phyloP scores from a whole-genome alignment of 2,113 vertebrate genomes.

The Gymnogyps californianus region DNA sequence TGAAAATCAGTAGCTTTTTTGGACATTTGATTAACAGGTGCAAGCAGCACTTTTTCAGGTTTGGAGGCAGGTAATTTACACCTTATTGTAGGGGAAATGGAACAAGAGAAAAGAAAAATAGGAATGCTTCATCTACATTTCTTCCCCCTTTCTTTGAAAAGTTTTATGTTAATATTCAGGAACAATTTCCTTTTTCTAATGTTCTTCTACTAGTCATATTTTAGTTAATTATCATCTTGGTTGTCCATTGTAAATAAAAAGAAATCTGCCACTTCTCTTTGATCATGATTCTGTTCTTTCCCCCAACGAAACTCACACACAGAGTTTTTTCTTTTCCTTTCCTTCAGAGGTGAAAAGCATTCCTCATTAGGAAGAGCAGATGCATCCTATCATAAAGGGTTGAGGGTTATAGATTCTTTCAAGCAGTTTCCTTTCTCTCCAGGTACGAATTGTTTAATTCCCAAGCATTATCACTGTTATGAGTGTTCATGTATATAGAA shows the following conservation, averaged over 20 bases:
- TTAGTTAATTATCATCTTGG: background rate
- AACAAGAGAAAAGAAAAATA: background rate
- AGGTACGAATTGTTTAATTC: background rate
- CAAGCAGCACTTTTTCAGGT: background rate
- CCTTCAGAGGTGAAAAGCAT: background rate
- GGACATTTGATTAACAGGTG: background rate
- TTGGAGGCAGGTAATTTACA: background rate
- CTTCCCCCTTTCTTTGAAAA: background rate
- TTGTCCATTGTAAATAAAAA: conserved; percentile 10
- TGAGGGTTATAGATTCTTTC: background rate
- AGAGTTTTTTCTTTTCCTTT: background rate
- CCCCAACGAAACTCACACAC: background rate
- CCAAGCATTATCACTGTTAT: background rate
- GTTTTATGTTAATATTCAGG: background rate
- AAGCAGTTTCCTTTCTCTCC: background rate
- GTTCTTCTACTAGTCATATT: background rate
- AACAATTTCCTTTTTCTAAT: background rate
- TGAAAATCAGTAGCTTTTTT: background rate
- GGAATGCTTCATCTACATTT: background rate
- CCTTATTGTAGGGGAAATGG: background rate
- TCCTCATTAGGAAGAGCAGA: background rate
- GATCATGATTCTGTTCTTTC: background rate
- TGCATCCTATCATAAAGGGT: background rate
- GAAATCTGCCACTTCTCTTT: background rate
- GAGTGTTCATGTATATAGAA: background rate